Evolutionary conservation across 1,140 invertebrate genomes (phyloP), one percentile per base, ranked within the genome.

Genomic region (Eriosoma lanigerum): DNA sequence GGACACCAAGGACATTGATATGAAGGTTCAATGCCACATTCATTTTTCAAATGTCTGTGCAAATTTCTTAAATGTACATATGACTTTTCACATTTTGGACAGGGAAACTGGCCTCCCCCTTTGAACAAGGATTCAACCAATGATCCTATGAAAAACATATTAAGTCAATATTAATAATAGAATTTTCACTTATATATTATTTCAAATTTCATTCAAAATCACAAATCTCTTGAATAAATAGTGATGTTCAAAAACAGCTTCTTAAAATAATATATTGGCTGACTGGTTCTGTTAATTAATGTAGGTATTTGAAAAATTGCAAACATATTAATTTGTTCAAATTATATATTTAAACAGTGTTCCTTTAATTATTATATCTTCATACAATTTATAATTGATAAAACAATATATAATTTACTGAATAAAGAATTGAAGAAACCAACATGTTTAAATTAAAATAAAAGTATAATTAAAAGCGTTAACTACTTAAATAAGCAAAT

Each of bases 1-100:
- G 83, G 81, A 82, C 85, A 86, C 32, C 82, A 80, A 17, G 83
- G 38, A 81, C 83, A 84, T n/a, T 48, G 60, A 64, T 82, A 84
- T 32, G 64, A 73, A 15, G 81, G 82, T 58, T 73, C 81, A 0
- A 75, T 76, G 15, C 83, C 83, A 70, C 83, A 84, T 78, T 84
- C 83, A 32, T 82, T 81, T 62, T 83, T 83, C 15, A 83, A 62
- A 81, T 84, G 83, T 26, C 83, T 56, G 9, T 58, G 60, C 15
- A 83, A 56, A 21, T 81, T 82, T 78, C 83, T 81, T n/a, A 82
- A 81, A 80, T 84, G 85, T 9, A 70, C 78, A 73, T 83, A 83
- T 2, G 38, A 48, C 19, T 81, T 68, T n/a, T 75, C 68, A 68
- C 82, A 81, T 52, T 78, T 58, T 46, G 73, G 73, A 78, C 73